A percentile compares a stretch with the other conserved stretches of the same genome.
phyloP scores from a whole-genome alignment of 2,113 vertebrate species.

The Brachyistius frenatus region DNA sequence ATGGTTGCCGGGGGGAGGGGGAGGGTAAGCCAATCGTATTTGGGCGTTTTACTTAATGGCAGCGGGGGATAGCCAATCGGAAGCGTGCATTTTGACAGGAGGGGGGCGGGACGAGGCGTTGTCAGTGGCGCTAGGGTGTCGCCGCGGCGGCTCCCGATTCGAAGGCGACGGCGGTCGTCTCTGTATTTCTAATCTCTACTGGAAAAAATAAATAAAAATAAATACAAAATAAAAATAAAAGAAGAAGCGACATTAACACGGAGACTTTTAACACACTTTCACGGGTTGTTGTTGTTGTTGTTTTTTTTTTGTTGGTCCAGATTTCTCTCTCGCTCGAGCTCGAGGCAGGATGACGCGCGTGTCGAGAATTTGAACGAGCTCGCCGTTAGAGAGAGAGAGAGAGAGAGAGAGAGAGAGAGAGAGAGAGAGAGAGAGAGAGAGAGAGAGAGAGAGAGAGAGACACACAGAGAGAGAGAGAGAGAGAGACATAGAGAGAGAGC shows the following conservation, averaged over 20 bases:
- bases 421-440: too few species aligned
- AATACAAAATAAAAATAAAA: too few species aligned
- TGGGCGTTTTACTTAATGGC: neutral
- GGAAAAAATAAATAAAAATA: conserved; percentile 1
- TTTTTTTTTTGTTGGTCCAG: conserved; percentile 2
- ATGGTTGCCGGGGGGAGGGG: neutral
- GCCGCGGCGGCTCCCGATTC: conserved; percentile 83
- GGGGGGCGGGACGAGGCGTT: conserved; percentile 74
- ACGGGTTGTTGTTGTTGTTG: conserved; percentile 4
- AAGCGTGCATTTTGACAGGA: conserved; percentile 31
- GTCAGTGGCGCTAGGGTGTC: conserved; percentile 79
- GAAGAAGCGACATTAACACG: conserved; percentile 22
- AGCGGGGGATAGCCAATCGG: conserved; percentile 51
- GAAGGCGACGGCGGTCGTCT: conserved; percentile 88
- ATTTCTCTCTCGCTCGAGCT: conserved; percentile 56
- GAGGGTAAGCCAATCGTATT: conserved; percentile 65
- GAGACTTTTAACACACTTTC: conserved; percentile 45
- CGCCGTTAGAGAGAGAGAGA: conserved; percentile 84
- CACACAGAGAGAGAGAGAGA: too few species aligned
- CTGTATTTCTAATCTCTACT: conserved; percentile 70
- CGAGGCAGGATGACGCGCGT: conserved; percentile 78
- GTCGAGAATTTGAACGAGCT: conserved; percentile 83
- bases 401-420: too few species aligned
- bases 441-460: too few species aligned
- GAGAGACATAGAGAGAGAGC: too few species aligned